These are phyloP conservation scores for Entomyzon cyanotis DNA, from an alignment of 2,113 vertebrate species.

Conservation along the genomic window DNA sequence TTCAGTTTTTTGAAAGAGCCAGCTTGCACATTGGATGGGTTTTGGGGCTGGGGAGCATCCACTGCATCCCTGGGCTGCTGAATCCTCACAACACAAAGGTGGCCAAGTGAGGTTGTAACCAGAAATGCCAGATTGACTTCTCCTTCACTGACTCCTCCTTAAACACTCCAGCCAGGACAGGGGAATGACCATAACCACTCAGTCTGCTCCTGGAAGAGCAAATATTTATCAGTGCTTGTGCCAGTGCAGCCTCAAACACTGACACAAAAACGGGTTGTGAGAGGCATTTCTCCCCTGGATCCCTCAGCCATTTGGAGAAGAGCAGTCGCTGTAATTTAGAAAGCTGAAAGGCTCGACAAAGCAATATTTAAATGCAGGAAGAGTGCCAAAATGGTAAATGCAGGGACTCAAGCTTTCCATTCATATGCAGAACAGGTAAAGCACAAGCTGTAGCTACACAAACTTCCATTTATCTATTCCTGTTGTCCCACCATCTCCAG, in stretches of 20 bases:
- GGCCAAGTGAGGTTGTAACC: not conserved
- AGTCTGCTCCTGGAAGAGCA: not conserved
- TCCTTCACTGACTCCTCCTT: not conserved
- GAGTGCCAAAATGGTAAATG: not conserved
- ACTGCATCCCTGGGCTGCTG: not conserved
- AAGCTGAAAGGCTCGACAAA: not conserved
- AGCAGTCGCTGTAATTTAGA: not conserved
- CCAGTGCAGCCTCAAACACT: not conserved
- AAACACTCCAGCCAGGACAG: not conserved
- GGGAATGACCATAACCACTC: not conserved
- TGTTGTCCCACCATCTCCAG: not conserved
- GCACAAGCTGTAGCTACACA: not conserved
- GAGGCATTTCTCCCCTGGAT: not conserved
- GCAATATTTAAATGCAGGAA: slow-evolving; percentile 14
- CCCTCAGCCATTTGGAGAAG: not conserved
- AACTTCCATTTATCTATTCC: not conserved
- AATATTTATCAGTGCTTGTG: not conserved
- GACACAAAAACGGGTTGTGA: not conserved
- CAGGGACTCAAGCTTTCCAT: not conserved
- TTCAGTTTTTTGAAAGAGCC: not conserved
- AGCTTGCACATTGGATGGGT: not conserved
- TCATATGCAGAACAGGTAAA: slow-evolving; percentile 26
- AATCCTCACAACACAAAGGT: accelerated
- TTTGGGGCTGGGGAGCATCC: not conserved
- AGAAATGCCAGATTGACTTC: not conserved